Base-by-base conservation (phyloP, 2,113 vertebrate genomes). In the Onychostruthus taczanowskii region DNA sequence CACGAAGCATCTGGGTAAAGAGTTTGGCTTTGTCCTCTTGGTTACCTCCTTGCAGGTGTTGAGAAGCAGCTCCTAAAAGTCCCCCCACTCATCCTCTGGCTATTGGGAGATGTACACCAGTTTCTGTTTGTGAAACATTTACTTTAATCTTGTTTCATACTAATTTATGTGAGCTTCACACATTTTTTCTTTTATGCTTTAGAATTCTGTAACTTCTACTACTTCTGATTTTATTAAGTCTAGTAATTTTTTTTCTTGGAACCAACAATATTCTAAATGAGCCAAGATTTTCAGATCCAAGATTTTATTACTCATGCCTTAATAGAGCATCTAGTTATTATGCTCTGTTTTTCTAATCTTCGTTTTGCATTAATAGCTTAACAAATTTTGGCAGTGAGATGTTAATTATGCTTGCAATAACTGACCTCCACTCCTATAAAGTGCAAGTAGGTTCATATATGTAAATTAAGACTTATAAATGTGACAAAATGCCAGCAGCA, bases 401-500 rank as follows among this genome's bases (percentile, higher is more conserved):
- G 30, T 83, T 97, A 96, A 97, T 94, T 96, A 93, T 46, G 22
- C 59, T 78, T 89, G 90, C 70, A 90, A 49, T 83, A 92, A 90
- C 92, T 94, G 96, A 94, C 91, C 94, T 96, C 61, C 3, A 13
- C 75, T 74, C 64, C 67, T 88, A 43, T 58, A 31, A 93, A 90
- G 68, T 87, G 41, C 46, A 79, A 93, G 28, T 86, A 79, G 58
- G 64, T 87, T 39, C 75, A 61, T 72, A 58, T 67, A 93, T 87
- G 80, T 77, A 93, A 93, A 95, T 95, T 84, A 89, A 70, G 35
- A 50, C 43, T 91, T 93, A 59, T 3, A 75, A 94, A 90, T 80
- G 35, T 87, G 87, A 61, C 49, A 61, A 62, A 76, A 89, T 62
- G 62, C 76, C 69, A 63, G 61, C 66, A 83, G 53, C 63, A 62